A percentile compares a stretch with the other conserved stretches of the same genome.
Conservation (phyloP, 2,888 invertebrate species). For the Trimorus sp. region DNA sequence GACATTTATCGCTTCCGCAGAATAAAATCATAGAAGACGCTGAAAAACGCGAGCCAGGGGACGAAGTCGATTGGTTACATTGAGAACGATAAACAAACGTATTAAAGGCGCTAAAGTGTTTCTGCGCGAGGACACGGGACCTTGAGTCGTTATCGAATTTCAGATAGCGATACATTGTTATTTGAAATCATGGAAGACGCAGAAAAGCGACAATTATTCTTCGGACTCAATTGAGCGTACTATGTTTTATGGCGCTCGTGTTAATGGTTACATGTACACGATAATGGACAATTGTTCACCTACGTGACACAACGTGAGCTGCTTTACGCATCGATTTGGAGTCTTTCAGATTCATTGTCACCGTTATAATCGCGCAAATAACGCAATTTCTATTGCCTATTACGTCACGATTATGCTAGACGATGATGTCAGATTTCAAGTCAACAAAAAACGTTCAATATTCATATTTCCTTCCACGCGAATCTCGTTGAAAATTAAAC, state of each 20-base stretch:
- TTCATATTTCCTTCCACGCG: too few species aligned
- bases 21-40: conserved; percentile 51
- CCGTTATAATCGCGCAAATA: conserved; percentile 25
- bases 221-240: conserved; percentile 35
- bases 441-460: too few species aligned
- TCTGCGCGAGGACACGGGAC: conserved; percentile 9
- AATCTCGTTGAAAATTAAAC: too few species aligned
- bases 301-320: conserved; percentile 28
- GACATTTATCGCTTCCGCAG: conserved; percentile 57
- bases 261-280: conserved; percentile 41
- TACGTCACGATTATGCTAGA: conserved; percentile 28
- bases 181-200: conserved; percentile 48
- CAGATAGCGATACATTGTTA: conserved; percentile 48
- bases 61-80: conserved; percentile 52
- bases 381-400: conserved; percentile 31
- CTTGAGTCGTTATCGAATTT: conserved; percentile 53
- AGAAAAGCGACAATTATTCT: conserved; percentile 39
- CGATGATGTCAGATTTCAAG: too few species aligned
- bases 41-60: conserved; percentile 41
- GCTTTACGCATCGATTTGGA: conserved; percentile 37
- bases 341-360: conserved; percentile 36
- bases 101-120: conserved; percentile 16
- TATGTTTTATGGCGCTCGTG: conserved; percentile 47
- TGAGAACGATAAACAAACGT: conserved; percentile 28
- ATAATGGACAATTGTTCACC: conserved; percentile 42